A percentile compares a stretch with the other conserved stretches of the same genome.
These are phyloP conservation scores for Amphibalanus amphitrite DNA, from an alignment of 1,140 invertebrate species.

Conservation along the genomic window DNA sequence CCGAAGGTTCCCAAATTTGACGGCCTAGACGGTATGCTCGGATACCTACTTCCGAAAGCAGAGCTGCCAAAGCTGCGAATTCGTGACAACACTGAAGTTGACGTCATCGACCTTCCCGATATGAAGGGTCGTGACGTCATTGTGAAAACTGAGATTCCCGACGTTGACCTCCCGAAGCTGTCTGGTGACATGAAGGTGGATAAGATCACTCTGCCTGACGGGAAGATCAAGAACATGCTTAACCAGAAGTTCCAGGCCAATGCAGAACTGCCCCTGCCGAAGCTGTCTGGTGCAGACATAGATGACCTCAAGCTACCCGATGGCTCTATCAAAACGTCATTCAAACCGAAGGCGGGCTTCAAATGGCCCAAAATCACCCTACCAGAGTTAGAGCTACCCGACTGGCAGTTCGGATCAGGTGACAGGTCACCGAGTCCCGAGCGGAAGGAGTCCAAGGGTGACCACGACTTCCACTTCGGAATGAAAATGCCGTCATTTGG, in stretches of 20 bases:
- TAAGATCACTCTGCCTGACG: not conserved
- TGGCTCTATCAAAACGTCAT: not conserved
- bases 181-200: not conserved
- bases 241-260: not conserved
- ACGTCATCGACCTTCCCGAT: no score
- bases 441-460: not conserved
- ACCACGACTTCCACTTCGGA: not conserved
- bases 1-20: no score
- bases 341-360: not conserved
- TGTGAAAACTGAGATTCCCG: not conserved
- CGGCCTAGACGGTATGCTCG: no score
- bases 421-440: not conserved
- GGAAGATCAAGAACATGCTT: not conserved
- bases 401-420: not conserved
- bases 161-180: not conserved
- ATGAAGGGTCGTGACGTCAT: not conserved
- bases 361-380: not conserved
- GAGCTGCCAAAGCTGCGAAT: no score
- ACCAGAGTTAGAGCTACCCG: not conserved
- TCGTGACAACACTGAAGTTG: no score
- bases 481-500: not conserved
- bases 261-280: not conserved
- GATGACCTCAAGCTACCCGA: not conserved
- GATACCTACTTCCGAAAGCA: no score
- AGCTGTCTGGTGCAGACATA: not conserved